These are phyloP conservation scores for Hirtodrosophila cameraria DNA, from an alignment of 2,888 invertebrate species.

Conservation along the genomic window DNA sequence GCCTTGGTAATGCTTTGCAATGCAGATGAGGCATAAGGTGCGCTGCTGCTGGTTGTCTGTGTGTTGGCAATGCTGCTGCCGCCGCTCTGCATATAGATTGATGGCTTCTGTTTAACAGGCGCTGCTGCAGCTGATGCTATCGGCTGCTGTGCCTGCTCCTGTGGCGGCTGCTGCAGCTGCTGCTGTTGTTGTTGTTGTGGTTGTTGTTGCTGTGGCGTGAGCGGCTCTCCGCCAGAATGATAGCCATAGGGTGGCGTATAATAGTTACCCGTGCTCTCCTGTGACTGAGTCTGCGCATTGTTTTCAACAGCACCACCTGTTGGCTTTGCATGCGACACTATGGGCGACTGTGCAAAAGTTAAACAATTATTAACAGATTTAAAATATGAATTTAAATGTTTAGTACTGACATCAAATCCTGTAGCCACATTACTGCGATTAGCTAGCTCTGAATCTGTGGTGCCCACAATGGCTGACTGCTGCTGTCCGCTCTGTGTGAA, in stretches of 20 bases:
- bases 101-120: constrained; percentile 40
- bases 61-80: constrained; percentile 78
- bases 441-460: constrained; percentile 81
- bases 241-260: constrained; percentile 82
- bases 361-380: background rate
- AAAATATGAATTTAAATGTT: no score
- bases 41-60: constrained; percentile 81
- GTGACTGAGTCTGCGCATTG: constrained; percentile 20
- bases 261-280: constrained; percentile 58
- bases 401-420: constrained; percentile 78
- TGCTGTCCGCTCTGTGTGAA: constrained; percentile 70
- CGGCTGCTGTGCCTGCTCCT: background rate
- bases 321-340: constrained; percentile 80
- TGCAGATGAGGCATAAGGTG: constrained; percentile 68
- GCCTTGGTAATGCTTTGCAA: constrained; percentile 25
- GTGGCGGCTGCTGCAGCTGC: constrained; percentile 14
- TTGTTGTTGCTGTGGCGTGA: constrained; percentile 23
- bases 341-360: constrained; percentile 66
- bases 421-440: constrained; percentile 78
- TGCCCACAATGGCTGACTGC: constrained; percentile 65
- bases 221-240: constrained; percentile 64
- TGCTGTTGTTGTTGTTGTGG: constrained; percentile 23
- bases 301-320: constrained; percentile 12
- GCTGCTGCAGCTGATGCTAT: constrained; percentile 1
- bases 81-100: constrained; percentile 83